Evolutionary conservation across 2,797 vertebrate species (phyloP).

Genomic region (Euthynnus affinis): DNA sequence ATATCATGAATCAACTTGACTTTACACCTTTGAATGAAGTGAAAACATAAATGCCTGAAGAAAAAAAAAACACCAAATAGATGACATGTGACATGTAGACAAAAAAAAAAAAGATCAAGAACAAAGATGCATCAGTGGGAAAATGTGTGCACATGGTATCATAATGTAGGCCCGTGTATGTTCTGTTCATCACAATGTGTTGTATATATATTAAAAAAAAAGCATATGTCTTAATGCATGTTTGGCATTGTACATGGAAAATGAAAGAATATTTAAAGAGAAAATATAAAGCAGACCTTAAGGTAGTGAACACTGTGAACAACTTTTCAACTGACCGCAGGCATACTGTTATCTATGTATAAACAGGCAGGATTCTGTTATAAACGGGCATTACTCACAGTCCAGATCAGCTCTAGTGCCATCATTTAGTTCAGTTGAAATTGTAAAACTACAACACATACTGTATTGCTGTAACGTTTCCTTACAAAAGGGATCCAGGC

Average conservation of each 20-base stretch:
- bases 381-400: slow-evolving; percentile 49
- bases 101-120: slow-evolving; percentile 34
- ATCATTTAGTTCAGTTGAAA: slow-evolving; percentile 37
- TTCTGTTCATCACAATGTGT: slow-evolving; percentile 63
- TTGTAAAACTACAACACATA: neutral
- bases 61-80: slow-evolving; percentile 58
- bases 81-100: slow-evolving; percentile 48
- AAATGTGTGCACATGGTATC: slow-evolving; percentile 68
- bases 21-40: slow-evolving; percentile 39
- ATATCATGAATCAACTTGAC: slow-evolving; percentile 66
- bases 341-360: slow-evolving; percentile 31
- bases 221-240: slow-evolving; percentile 82
- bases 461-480: slow-evolving; percentile 18
- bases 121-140: slow-evolving; percentile 76
- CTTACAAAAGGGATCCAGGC: slow-evolving; percentile 28
- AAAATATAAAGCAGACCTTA: slow-evolving; percentile 76
- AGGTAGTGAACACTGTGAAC: slow-evolving; percentile 85
- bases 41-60: slow-evolving; percentile 56
- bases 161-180: slow-evolving; percentile 66
- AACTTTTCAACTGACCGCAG: slow-evolving; percentile 61
- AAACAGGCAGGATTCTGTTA: slow-evolving; percentile 45
- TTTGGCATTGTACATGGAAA: slow-evolving; percentile 74
- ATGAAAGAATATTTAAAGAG: slow-evolving; percentile 67
- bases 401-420: slow-evolving; percentile 38
- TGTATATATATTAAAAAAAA: slow-evolving; percentile 66